Percentiles rank a stretch among this genome's conserved stretches.
Conservation (phyloP, 2,888 invertebrate species). For the Thereva nobilitata region DNA sequence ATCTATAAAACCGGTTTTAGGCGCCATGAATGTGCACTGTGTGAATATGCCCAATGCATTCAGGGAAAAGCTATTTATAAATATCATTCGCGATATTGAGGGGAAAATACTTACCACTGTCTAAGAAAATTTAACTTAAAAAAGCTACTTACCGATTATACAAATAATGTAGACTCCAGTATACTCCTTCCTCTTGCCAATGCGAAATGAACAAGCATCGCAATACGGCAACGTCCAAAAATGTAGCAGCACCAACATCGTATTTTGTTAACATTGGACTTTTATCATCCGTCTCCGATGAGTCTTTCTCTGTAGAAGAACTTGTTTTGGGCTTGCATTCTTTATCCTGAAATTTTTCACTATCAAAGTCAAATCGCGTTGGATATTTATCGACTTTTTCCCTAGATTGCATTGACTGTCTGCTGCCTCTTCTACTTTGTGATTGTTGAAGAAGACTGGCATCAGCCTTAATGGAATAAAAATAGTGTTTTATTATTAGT, state of each 20-base stretch:
- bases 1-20: too few relatives aligned
- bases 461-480: conserved; percentile 64
- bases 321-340: conserved; percentile 55
- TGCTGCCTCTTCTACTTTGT: conserved; percentile 56
- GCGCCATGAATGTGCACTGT: too few relatives aligned
- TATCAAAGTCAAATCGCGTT: conserved; percentile 57
- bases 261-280: conserved; percentile 46
- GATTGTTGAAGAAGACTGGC: conserved; percentile 74
- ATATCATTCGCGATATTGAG: too few relatives aligned
- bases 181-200: conserved; percentile 98
- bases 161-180: conserved; percentile 93
- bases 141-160: conserved; percentile 78
- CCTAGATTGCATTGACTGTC: conserved; percentile 54
- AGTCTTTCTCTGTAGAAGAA: conserved; percentile 76
- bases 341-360: conserved; percentile 50
- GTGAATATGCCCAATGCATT: too few relatives aligned
- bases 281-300: conserved; percentile 64
- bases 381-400: conserved; percentile 51
- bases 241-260: conserved; percentile 85
- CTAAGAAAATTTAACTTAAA: not conserved
- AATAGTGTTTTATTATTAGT: not conserved
- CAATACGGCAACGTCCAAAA: conserved; percentile 94
- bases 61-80: too few relatives aligned
- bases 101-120: too few relatives aligned
- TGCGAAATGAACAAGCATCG: conserved; percentile 94